Evolutionary conservation across 2,888 invertebrate genomes (phyloP).

Genomic region (Rhyacophila evoluta): DNA sequence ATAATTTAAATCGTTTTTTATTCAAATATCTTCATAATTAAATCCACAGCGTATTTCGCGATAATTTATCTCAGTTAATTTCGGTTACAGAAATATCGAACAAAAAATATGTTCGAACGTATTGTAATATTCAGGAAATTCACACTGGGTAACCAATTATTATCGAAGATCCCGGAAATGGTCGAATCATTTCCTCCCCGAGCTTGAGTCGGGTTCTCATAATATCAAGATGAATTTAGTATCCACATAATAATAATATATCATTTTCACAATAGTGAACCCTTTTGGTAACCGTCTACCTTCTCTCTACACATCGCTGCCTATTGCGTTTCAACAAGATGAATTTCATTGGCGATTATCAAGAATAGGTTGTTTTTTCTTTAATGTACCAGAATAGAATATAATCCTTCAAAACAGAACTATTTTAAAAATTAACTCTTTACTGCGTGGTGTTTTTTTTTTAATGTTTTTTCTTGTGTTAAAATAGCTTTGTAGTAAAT

Average conservation of each 20-base stretch:
- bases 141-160: neutral
- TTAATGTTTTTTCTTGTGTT: too few relatives aligned
- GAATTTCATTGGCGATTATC: neutral
- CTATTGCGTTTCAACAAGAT: neutral
- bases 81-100: too few relatives aligned
- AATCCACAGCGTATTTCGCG: too few relatives aligned
- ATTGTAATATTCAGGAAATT: neutral
- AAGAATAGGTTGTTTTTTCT: neutral
- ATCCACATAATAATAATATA: neutral
- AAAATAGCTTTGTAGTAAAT: too few relatives aligned
- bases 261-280: slow-evolving; percentile 19
- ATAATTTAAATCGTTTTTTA: too few relatives aligned
- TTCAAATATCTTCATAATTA: too few relatives aligned
- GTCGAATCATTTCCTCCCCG: neutral
- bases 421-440: too few relatives aligned
- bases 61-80: too few relatives aligned
- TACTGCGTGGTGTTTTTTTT: too few relatives aligned
- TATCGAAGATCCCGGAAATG: neutral
- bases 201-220: neutral
- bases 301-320: neutral
- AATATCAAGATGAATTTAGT: neutral
- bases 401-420: too few relatives aligned
- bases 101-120: too few relatives aligned
- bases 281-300: neutral
- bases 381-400: too few relatives aligned